Base-by-base conservation (phyloP, 2,113 vertebrate species). In the Delphinapterus leucas region DNA sequence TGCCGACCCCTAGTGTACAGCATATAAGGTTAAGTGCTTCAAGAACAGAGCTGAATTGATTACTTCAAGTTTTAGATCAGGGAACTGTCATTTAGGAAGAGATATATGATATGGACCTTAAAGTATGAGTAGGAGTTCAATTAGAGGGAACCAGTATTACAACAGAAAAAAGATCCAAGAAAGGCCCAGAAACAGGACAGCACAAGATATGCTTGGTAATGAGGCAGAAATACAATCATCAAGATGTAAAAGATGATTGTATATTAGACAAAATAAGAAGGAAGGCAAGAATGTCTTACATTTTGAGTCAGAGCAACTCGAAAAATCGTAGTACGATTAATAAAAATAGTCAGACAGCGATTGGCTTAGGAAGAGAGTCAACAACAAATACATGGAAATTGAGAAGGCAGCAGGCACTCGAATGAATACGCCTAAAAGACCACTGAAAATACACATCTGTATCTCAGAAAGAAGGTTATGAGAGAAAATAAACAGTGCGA, bases 1-100 rank as follows among this genome's bases (percentile, higher is more conserved):
- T 93, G 92, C 77, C 58, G 47, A 73, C 92, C 49, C 61, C 74
- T 96, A 71, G 23, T n/a, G 44, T 38, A 89, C 0, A 89, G 67
- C 82, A 93, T 67, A 55, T 25, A 86, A 44, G 14, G 6, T 71
- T 95, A 93, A 88, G 13, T 23, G 55, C 41, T 92, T 94, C 33
- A 93, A 95, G 38, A 97, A 90, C 31, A 87, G 25, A 90, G n/a
- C 0, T 91, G 44, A 97, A 80, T 5, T 89, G 31, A 83, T 38
- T 58, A 38, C 33, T 93, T 96, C 81, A 94, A 80, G 44, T 73
- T 82, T 79, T 58, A 68, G 38, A 73, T 83, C 33, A 87, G 60
- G 26, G 67, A 90, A 94, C 21, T 88, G 25, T 80, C 77, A 77
- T 13, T 73, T 74, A 88, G 92, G 58, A 91, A 38, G 9, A 31